Evolutionary conservation across 2,888 invertebrate species (phyloP), one percentile per base, ranked within the genome.

Genomic region (Cyclophora punctaria): DNA sequence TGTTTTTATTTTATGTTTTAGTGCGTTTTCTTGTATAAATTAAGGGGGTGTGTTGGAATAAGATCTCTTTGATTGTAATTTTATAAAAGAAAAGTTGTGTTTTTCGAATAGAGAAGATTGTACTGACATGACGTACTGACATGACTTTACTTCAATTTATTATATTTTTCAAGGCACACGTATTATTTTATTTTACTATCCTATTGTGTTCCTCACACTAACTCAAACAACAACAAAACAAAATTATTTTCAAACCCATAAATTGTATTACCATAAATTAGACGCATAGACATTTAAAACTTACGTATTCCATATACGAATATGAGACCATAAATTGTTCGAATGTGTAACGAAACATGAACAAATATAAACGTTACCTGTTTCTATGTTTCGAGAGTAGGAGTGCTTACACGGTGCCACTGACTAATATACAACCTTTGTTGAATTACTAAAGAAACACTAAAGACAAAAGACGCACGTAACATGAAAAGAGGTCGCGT

Each of bases 391-490:
- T 66, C 72, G 75, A 20, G 20, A 20, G 20, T 20, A 20, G 20
- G 20, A 80, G 75, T 80, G 78, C 74, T 74, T 75, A 73, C 72
- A 69, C 71, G 70, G 67, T 66, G 65, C 66, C 60, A 75, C 69
- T 80, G 78, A 85, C 80, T 82, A 83, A 83, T 83, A 76, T 60
- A 70, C 71, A 69, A 64, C 69, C 73, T 73, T 79, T 83, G 78
- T 82, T 73, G 70, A 77, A 78, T 78, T 74, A 74, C 73, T 69
- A 64, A 69, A 67, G 67, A 65, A 70, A 71, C 57, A 60, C 61
- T 62, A 62, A 70, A 80, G 71, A 83, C 80, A 80, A 81, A 78
- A 73, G 69, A 63, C 56, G 66, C 57, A 64, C 60, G 67, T 68
- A 70, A 71, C 64, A 71, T 71, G 68, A 71, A 75, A 75, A 68